Conservation (phyloP, 1,140 invertebrate genomes). For the Drusus annulatus region DNA sequence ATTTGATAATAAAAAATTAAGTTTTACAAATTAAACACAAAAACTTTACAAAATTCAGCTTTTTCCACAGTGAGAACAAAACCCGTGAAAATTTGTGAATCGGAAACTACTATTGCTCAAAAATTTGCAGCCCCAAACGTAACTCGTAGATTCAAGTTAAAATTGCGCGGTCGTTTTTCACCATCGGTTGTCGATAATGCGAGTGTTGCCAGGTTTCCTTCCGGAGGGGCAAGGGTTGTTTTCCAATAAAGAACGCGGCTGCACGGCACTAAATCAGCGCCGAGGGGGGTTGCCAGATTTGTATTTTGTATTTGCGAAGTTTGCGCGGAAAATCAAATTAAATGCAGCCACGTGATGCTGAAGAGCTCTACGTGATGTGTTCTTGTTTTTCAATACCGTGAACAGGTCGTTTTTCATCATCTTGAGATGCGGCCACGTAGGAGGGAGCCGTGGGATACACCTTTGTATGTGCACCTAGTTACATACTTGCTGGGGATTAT, state of each 20-base stretch:
- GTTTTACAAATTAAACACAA: too few species aligned
- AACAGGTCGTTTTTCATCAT: background rate
- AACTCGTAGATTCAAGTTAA: background rate
- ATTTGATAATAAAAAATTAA: too few species aligned
- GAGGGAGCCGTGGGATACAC: too few species aligned
- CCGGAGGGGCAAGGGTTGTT: slow-evolving; percentile 23
- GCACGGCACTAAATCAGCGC: slow-evolving; percentile 24
- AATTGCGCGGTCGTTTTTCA: slow-evolving; percentile 27
- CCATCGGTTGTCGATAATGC: slow-evolving; percentile 34
- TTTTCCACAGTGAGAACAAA: too few species aligned
- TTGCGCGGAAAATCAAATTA: slow-evolving; percentile 23
- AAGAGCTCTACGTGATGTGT: background rate
- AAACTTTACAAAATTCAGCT: too few species aligned
- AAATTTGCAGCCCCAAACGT: too few species aligned
- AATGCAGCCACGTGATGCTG: background rate
- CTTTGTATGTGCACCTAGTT: too few species aligned
- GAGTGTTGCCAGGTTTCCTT: slow-evolving; percentile 19
- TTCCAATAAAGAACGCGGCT: slow-evolving; percentile 32
- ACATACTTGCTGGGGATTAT: too few species aligned
- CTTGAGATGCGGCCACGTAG: too few species aligned
- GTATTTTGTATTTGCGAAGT: slow-evolving; percentile 21
- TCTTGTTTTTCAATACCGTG: background rate
- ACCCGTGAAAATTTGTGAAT: too few species aligned
- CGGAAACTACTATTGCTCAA: too few species aligned
- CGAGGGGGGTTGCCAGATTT: background rate